Percentiles rank a stretch among this genome's conserved stretches.
These are phyloP conservation scores for Brevipalpus yothersi DNA, from an alignment of 1,140 invertebrate genomes.

Conservation along the genomic window DNA sequence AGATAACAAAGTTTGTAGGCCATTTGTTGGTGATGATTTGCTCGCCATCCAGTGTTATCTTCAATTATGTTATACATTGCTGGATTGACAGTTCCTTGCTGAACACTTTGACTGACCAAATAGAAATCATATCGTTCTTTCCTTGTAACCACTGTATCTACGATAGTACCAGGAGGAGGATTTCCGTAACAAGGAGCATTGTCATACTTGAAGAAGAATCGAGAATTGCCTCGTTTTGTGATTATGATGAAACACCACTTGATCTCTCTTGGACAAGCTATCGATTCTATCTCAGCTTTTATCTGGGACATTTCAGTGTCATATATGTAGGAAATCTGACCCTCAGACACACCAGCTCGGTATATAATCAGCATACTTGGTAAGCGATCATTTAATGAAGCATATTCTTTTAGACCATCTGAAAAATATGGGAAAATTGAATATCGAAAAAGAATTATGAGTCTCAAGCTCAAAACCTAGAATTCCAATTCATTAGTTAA, in stretches of 20 bases:
- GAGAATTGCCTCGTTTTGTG: slow-evolving; percentile 30
- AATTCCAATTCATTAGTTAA: no score
- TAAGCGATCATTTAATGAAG: slow-evolving; percentile 16
- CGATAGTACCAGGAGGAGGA: slow-evolving; percentile 55
- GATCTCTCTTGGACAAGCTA: not conserved
- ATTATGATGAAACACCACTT: slow-evolving; percentile 18
- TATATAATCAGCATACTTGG: slow-evolving; percentile 23
- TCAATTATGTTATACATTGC: slow-evolving; percentile 51
- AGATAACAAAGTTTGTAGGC: slow-evolving; percentile 55
- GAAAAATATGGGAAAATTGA: not conserved
- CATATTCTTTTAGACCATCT: slow-evolving; percentile 19
- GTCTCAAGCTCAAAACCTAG: no score
- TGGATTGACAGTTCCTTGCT: slow-evolving; percentile 45
- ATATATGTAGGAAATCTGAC: slow-evolving; percentile 20
- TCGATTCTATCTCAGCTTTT: not conserved
- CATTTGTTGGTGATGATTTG: slow-evolving; percentile 42
- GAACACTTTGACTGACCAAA: slow-evolving; percentile 44
- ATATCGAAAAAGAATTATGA: no score
- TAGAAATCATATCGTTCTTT: slow-evolving; percentile 60
- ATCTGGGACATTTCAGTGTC: slow-evolving; percentile 21
- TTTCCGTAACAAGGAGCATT: slow-evolving; percentile 27
- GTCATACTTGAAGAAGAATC: slow-evolving; percentile 20
- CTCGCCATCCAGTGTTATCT: slow-evolving; percentile 30
- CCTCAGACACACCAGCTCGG: slow-evolving; percentile 27
- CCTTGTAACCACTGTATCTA: slow-evolving; percentile 57